These are phyloP conservation scores for Centruroides sculpturatus DNA, from an alignment of 1,140 invertebrate species.

Conservation along the genomic window DNA sequence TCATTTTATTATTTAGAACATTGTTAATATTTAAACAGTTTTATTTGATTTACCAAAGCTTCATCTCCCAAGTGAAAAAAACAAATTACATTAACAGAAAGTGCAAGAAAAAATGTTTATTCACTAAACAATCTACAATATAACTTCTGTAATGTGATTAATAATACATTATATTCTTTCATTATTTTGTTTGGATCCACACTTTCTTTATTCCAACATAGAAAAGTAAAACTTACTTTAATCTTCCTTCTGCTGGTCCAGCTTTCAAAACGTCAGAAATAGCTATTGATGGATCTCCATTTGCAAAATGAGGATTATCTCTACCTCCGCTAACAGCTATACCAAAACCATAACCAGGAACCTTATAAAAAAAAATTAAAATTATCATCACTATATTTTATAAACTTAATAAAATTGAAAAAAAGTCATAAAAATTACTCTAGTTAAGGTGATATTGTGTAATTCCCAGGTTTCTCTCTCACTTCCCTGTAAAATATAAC, in stretches of 20 bases:
- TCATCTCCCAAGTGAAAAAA: too few species aligned
- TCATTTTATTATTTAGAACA: too few species aligned
- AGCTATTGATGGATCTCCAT: constrained; percentile 91
- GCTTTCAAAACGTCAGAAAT: constrained; percentile 94
- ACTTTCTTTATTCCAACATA: neutral
- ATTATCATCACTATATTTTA: neutral
- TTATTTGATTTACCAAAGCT: too few species aligned
- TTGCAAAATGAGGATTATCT: constrained; percentile 96
- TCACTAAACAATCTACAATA: too few species aligned
- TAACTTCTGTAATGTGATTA: too few species aligned
- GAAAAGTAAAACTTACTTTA: constrained; percentile 39
- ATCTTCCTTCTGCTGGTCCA: constrained; percentile 92
- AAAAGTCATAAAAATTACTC: constrained; percentile 37
- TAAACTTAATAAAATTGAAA: neutral
- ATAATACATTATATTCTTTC: too few species aligned
- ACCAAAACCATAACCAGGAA: constrained; percentile 87
- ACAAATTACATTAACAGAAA: too few species aligned
- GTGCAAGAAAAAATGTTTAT: too few species aligned
- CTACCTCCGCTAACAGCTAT: constrained; percentile 94
- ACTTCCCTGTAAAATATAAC: constrained; percentile 34
- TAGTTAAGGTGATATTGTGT: constrained; percentile 73
- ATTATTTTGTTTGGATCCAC: too few species aligned
- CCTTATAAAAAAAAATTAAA: neutral
- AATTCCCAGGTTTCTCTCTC: constrained; percentile 75
- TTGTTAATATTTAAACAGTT: too few species aligned